Base-by-base conservation (phyloP, 2,797 vertebrate genomes). In the Mormyrops attenuatus region DNA sequence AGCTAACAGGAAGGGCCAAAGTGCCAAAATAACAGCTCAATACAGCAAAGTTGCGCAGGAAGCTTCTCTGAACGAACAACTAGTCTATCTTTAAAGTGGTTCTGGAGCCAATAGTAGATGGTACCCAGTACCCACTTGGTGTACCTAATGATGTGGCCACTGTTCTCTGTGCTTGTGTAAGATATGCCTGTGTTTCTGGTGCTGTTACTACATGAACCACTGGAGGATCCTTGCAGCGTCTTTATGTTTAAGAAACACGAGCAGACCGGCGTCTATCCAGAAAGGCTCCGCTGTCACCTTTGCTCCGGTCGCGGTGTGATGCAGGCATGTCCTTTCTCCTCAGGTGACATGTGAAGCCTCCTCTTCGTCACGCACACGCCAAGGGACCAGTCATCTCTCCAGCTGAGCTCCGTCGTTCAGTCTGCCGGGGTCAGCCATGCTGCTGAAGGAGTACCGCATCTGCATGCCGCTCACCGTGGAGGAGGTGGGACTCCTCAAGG, bases 391-490 rank as follows among this genome's bases (percentile, higher is more conserved):
- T 53, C 26, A 15, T 34, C 84, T 34, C 22, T 86, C 34, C 80
- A 49, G 38, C 44, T 55, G 69, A 41, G 49, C 38, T 11, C 38
- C 38, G 30, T 13, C 66, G 15, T 80, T 30, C 26, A 17, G 52
- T 4, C 5, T 38, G 5, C 49, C 77, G 15, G 47, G 30, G 4
- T 55, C 34, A 9, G 53, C 91, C 91, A 94, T 96, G 95, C 91
- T 96, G 91, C 87, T 95, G 92, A 96, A 96, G 91, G 95, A 96
- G 90, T 95, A 95, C 91, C 94, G 93, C 90, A 95, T 95, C 92
- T 96, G 95, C 91, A 96, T 96, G 95, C 94, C 95, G 0, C 95
- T 95, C 89, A 96, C 93, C 20, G 95, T 94, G 1, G 95, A 95
- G 77, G 95, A 96, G 96, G 95, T 96, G 92, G 94, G 93, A 0